Evolutionary conservation across 2,113 vertebrate genomes (phyloP).

Genomic region (Aegotheles bennettii): DNA sequence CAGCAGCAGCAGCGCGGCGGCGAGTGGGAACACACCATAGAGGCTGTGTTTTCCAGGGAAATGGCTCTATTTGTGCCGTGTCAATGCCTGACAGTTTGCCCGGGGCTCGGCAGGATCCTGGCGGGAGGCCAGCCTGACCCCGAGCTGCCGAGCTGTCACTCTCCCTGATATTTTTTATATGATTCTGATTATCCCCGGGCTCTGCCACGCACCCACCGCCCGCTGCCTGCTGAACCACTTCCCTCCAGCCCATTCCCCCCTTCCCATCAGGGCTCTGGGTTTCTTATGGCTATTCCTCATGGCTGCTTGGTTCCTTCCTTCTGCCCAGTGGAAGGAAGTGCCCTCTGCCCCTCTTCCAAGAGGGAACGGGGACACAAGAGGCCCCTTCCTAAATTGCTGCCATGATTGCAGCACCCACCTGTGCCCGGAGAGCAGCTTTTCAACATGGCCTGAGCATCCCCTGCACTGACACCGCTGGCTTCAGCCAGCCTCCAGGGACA

Average conservation of each 20-base stretch:
- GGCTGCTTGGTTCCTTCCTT: too few species aligned
- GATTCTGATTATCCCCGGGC: neutral
- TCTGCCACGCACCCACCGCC: neutral
- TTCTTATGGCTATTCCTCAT: neutral
- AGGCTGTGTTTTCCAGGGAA: neutral
- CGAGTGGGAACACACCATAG: neutral
- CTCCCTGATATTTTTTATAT: neutral
- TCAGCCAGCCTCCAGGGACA: accelerated
- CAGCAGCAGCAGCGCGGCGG: neutral
- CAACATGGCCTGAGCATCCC: neutral
- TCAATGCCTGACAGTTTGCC: neutral
- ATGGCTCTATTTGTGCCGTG: neutral
- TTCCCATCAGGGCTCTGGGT: neutral
- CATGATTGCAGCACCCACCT: neutral
- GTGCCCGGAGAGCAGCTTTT: neutral
- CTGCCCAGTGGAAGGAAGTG: neutral
- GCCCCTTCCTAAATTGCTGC: neutral
- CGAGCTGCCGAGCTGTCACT: neutral
- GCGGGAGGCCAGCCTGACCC: neutral
- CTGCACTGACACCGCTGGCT: too few species aligned
- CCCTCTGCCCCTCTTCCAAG: too few species aligned
- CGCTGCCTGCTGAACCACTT: neutral
- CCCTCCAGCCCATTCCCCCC: neutral
- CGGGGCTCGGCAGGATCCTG: neutral
- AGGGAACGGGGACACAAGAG: neutral